These are phyloP conservation scores for Halictus rubicundus DNA, from an alignment of 1,140 invertebrate species.

Conservation along the genomic window DNA sequence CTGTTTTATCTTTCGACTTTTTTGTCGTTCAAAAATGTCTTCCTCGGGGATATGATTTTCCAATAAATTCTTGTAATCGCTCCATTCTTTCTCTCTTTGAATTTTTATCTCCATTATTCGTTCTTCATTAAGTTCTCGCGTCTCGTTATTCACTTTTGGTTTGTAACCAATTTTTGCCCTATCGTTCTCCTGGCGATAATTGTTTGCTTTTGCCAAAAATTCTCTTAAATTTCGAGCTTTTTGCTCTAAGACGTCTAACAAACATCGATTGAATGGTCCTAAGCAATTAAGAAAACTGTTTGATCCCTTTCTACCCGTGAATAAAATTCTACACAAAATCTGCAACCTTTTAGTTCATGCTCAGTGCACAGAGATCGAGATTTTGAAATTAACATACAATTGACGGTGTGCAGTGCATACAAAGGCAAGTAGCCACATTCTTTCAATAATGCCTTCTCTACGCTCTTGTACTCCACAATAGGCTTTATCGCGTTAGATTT, in stretches of 20 bases:
- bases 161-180: constrained; percentile 7
- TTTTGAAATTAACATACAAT: constrained; percentile 24
- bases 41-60: background rate
- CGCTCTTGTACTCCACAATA: background rate
- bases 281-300: background rate
- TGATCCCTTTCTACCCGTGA: background rate
- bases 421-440: constrained; percentile 1
- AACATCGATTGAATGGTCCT: background rate
- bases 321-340: background rate
- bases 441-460: background rate
- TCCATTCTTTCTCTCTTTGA: constrained; percentile 7
- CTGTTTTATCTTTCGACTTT: background rate
- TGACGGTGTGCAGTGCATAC: constrained; percentile 5
- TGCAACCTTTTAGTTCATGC: constrained; percentile 26
- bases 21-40: background rate
- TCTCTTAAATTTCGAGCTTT: background rate
- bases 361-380: background rate
- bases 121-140: background rate
- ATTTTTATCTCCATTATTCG: constrained; percentile 1
- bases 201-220: constrained; percentile 3
- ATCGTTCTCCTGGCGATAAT: background rate
- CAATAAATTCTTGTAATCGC: constrained; percentile 1
- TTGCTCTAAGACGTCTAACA: background rate
- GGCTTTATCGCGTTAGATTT: background rate
- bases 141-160: constrained; percentile 14